Base-by-base conservation (phyloP, 2,797 vertebrate species). In the Pseudochaenichthys georgianus region DNA sequence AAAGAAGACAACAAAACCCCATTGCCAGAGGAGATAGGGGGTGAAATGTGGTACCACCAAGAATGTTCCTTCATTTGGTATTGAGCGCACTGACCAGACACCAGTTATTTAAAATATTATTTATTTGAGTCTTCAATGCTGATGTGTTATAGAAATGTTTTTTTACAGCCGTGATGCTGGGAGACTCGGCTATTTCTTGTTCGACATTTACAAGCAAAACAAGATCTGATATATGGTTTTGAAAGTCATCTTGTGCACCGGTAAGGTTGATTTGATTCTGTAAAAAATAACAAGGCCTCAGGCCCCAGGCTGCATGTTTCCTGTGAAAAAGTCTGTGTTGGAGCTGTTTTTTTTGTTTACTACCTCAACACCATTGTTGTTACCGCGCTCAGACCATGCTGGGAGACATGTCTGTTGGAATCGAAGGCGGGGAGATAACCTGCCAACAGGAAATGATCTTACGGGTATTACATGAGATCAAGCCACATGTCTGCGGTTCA, bases 271-370 rank as follows among this genome's bases (percentile, higher is more conserved):
- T 82, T 83, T 85, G 86, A 73, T 50, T 84, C 64, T 80, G 82
- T 81, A 82, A 38, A 78, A 72, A 88, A 88, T 82, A 88, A 90
- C 90, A 92, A 87, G 89, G 75, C 73, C 54, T 83, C 74, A 61
- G 75, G 81, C 86, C 86, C 45, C 66, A 74, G 82, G 84, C 81
- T 81, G 65, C 68, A 72, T 80, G 80, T 87, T 85, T 75, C 73
- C 31, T 55, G 74, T 54, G 82, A 6, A 75, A 77, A 66, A 79
- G 23, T 62, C 38, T 5, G 58, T 75, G 80, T 82, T 16, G 61
- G 75, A 77, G 73, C 54, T 74, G 70, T 75, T 87, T 75, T 38
- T 4, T 23, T 38, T 38, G n/a, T 38, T 75, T 77, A 41, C 57
- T 60, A 75, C 57, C 62, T 23, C 63, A 23, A 76, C 60, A 78